phyloP scores from a whole-genome alignment of 1,140 invertebrate species.

The Dryas iulia region DNA sequence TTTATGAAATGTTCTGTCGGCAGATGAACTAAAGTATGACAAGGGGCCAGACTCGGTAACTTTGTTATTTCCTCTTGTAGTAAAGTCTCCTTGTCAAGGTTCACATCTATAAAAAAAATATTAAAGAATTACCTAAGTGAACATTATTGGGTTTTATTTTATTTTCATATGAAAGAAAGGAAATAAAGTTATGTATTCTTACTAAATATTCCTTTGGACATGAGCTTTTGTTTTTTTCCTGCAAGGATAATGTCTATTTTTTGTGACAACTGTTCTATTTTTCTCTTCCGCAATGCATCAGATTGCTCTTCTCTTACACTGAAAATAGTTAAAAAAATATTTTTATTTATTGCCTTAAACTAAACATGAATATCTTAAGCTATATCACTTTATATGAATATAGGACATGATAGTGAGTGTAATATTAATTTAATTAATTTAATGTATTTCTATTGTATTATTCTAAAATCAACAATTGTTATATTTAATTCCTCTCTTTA shows the following conservation, averaged over 20 bases:
- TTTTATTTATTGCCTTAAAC: too few relatives aligned
- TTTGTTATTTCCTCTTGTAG: conserved; percentile 83
- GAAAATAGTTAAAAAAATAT: conserved; percentile 20
- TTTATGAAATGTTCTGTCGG: conserved; percentile 54
- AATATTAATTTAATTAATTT: too few relatives aligned
- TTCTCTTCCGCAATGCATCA: conserved; percentile 81
- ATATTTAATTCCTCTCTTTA: too few relatives aligned
- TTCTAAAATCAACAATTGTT: too few relatives aligned
- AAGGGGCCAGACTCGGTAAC: conserved; percentile 75
- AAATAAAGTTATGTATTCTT: conserved; percentile 14
- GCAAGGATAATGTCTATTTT: conserved; percentile 76
- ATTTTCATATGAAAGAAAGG: background rate
- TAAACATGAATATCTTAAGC: too few relatives aligned
- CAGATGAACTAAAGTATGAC: conserved; percentile 80
- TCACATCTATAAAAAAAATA: conserved; percentile 46
- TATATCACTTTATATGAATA: too few relatives aligned
- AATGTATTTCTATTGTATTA: too few relatives aligned
- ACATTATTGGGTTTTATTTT: too few relatives aligned
- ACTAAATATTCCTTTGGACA: conserved; percentile 67
- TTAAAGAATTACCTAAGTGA: background rate
- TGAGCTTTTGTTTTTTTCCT: conserved; percentile 72
- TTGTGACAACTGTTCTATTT: conserved; percentile 78
- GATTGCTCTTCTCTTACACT: conserved; percentile 79
- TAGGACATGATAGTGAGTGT: too few relatives aligned
- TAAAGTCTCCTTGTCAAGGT: conserved; percentile 78